A percentile compares a stretch with the other conserved stretches of the same genome.
These are phyloP conservation scores for Pristionchus exspectatus DNA, from an alignment of 2,888 invertebrate species.

Conservation along the genomic window DNA sequence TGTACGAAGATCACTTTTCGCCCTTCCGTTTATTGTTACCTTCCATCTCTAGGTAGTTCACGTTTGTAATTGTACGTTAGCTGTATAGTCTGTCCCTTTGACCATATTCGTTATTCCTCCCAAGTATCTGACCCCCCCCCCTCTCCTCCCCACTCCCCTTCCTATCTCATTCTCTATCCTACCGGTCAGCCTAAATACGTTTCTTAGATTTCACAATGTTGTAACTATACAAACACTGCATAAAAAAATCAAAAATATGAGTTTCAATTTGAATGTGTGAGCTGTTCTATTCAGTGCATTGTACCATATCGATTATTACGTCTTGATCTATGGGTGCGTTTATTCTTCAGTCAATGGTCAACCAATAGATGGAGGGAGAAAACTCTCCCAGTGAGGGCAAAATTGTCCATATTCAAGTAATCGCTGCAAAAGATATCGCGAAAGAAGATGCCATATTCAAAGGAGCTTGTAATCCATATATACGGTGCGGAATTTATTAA, in stretches of 20 bases:
- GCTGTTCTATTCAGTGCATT: not conserved
- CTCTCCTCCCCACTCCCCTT: not conserved
- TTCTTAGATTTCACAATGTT: not conserved
- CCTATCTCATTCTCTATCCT: constrained; percentile 34
- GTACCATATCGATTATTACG: not conserved
- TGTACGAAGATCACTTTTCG: not conserved
- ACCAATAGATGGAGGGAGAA: constrained; percentile 26
- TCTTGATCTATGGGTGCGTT: not conserved
- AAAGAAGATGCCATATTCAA: constrained; percentile 25
- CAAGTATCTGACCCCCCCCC: not conserved
- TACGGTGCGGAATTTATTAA: not conserved
- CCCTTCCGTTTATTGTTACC: not conserved
- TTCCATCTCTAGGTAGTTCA: not conserved
- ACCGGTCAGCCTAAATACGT: constrained; percentile 42
- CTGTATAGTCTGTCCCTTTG: not conserved
- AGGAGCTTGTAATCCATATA: constrained; percentile 34
- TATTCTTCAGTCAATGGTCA: not conserved
- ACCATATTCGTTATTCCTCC: not conserved
- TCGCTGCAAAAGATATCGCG: constrained; percentile 22
- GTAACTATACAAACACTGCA: constrained; percentile 14
- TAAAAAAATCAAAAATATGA: not conserved
- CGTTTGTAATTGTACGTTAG: not conserved
- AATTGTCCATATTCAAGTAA: constrained; percentile 15
- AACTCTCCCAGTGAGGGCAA: not conserved
- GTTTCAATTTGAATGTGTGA: not conserved